Base-by-base conservation (phyloP, 1,140 invertebrate species). In the Aphelinus atriplicis region DNA sequence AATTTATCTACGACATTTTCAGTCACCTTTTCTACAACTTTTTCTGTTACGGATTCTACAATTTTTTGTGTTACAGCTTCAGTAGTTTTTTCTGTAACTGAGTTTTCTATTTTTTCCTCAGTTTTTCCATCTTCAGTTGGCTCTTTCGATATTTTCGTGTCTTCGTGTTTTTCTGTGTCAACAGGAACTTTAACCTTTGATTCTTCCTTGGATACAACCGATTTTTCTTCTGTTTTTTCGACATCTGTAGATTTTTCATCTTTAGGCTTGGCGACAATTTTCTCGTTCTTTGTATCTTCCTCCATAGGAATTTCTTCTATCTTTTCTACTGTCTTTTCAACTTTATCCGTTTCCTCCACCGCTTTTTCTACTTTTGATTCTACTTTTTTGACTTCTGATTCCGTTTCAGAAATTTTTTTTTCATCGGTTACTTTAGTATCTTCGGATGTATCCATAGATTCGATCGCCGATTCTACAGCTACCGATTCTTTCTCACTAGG, bases 381-480 rank as follows among this genome's bases (percentile, higher is more conserved):
- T 51, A 69, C 62, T 57, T 7, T 47, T 67, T 76, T 76, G 7
- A 1, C 63, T 42, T 76, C 61, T 7, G 56, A 53, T 68, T 42
- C 53, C 3, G 3, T 7, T 10, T 71, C 80, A 58, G 53, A 4
- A 77, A 76, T 77, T 7, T 50, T 71, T 73, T 81, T 77, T 47
- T 51, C 64, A 65, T 48, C 50, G 0, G 71, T 72, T 62, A 79
- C 80, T 71, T 84, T 80, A 50, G 80, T 74, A 51, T 85, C 84
- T 47, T 84, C 84, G 1, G 83, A 78, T 67, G 80, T 84, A 10
- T 85, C 85, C 82, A 84, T 85, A 45, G 84, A 78, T 67, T 87
- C 85, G 63, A 9, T 64, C 6, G 50, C n/a, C 1, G 77, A 53
- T 62, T 82, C 72, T 43, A 47, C 26, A 63, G 48, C 45, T 57